Conservation (phyloP, 2,888 invertebrate species). For the Leucania comma region DNA sequence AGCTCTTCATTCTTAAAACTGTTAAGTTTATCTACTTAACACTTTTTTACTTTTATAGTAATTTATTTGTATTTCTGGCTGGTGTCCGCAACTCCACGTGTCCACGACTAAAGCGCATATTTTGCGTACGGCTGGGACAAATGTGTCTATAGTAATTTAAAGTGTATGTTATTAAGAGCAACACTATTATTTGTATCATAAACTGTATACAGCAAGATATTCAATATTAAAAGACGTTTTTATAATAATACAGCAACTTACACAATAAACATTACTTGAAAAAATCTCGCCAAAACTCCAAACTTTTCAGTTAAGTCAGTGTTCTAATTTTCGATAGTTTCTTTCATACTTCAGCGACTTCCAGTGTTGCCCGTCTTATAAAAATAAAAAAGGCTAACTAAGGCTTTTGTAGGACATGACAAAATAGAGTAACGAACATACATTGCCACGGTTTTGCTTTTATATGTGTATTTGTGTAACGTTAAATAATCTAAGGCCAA, state of each 20-base stretch:
- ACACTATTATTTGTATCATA: slow-evolving; percentile 2
- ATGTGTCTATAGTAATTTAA: slow-evolving; percentile 6
- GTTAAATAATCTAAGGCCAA: slow-evolving; percentile 67
- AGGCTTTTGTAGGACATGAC: slow-evolving; percentile 41
- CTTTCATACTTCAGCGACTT: neutral
- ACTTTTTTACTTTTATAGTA: slow-evolving; percentile 24
- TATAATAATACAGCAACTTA: too few species aligned
- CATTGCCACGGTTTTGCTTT: slow-evolving; percentile 78
- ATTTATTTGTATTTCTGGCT: too few species aligned
- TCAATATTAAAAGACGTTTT: too few species aligned
- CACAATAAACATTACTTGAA: too few species aligned
- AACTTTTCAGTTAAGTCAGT: too few species aligned
- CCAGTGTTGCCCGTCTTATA: slow-evolving; percentile 33
- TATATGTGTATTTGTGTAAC: slow-evolving; percentile 57
- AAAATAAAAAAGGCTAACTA: too few species aligned
- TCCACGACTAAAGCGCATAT: too few species aligned
- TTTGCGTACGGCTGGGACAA: too few species aligned
- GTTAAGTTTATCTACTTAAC: neutral
- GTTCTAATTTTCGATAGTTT: neutral
- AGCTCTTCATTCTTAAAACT: slow-evolving; percentile 24
- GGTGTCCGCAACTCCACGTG: too few species aligned
- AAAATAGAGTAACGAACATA: slow-evolving; percentile 55
- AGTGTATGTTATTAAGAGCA: slow-evolving; percentile 6
- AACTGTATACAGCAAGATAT: neutral
- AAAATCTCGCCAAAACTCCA: too few species aligned